phyloP scores from a whole-genome alignment of 2,888 invertebrate species.

The Eristalis tenax region DNA sequence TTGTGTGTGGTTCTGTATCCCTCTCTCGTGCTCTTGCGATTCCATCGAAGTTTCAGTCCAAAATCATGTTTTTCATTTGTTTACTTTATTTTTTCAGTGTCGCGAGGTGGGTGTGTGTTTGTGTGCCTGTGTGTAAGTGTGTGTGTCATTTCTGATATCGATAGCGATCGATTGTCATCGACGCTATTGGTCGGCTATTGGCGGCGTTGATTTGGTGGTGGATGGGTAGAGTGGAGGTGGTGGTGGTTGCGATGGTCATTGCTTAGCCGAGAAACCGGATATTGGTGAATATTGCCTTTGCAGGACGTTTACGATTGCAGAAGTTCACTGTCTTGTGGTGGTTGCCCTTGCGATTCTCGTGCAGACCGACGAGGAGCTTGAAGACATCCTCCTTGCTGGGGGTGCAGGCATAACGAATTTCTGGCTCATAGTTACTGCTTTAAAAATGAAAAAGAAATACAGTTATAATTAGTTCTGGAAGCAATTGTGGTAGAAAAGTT shows the following conservation, averaged over 20 bases:
- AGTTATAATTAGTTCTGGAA: neutral
- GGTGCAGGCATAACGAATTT: slow-evolving; percentile 84
- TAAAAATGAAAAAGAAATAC: neutral
- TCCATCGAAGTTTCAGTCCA: slow-evolving; percentile 54
- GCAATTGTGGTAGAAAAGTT: neutral
- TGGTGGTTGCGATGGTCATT: neutral
- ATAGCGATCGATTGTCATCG: slow-evolving; percentile 25
- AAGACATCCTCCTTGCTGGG: slow-evolving; percentile 85
- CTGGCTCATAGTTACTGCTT: slow-evolving; percentile 82
- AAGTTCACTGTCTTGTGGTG: slow-evolving; percentile 83
- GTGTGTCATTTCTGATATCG: slow-evolving; percentile 12
- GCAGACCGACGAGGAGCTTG: slow-evolving; percentile 84
- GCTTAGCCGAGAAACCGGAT: slow-evolving; percentile 84
- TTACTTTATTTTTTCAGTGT: neutral
- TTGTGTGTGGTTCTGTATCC: neutral
- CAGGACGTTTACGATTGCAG: slow-evolving; percentile 85
- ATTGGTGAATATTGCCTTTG: slow-evolving; percentile 84
- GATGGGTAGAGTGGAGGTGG: neutral
- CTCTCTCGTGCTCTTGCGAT: neutral
- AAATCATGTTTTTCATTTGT: slow-evolving; percentile 14
- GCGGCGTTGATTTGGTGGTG: neutral
- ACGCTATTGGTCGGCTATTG: neutral
- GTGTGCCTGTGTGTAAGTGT: neutral
- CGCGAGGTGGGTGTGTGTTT: slow-evolving; percentile 1
- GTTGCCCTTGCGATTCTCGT: slow-evolving; percentile 84